Percentiles rank a stretch among this genome's conserved stretches.
These are phyloP conservation scores for Parapristionchus giblindavisi DNA, from an alignment of 2,888 invertebrate species.

Conservation along the genomic window DNA sequence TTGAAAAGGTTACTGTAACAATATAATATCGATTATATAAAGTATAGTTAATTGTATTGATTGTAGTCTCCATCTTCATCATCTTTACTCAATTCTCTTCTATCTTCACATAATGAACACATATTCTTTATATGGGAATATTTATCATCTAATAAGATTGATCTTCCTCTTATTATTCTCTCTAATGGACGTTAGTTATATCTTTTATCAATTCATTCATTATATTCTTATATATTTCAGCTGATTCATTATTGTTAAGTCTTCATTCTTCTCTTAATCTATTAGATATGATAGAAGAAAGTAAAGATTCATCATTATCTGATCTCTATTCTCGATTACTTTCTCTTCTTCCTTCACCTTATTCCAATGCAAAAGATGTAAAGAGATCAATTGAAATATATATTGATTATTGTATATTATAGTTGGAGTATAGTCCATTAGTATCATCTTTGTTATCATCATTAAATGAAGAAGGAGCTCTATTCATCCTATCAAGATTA, in stretches of 20 bases:
- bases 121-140: conserved; percentile 18
- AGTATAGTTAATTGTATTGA: neutral
- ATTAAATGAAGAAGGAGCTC: too few species aligned
- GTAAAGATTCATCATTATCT: neutral
- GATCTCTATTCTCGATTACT: conserved; percentile 1
- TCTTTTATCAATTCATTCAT: neutral
- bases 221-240: neutral
- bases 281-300: neutral
- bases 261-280: neutral
- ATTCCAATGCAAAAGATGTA: neutral
- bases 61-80: conserved; percentile 9
- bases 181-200: neutral
- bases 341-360: conserved; percentile 12
- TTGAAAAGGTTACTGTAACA: conserved; percentile 9
- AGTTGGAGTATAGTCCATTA: too few species aligned
- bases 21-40: neutral
- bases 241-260: neutral
- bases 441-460: too few species aligned
- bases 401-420: too few species aligned
- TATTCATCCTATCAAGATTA: too few species aligned
- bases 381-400: too few species aligned
- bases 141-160: neutral
- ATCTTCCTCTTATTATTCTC: conserved; percentile 19
- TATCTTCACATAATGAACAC: conserved; percentile 3
- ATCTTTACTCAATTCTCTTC: conserved; percentile 2